Evolutionary conservation across 2,888 invertebrate species (phyloP).

Genomic region (Yponomeuta cagnagella): DNA sequence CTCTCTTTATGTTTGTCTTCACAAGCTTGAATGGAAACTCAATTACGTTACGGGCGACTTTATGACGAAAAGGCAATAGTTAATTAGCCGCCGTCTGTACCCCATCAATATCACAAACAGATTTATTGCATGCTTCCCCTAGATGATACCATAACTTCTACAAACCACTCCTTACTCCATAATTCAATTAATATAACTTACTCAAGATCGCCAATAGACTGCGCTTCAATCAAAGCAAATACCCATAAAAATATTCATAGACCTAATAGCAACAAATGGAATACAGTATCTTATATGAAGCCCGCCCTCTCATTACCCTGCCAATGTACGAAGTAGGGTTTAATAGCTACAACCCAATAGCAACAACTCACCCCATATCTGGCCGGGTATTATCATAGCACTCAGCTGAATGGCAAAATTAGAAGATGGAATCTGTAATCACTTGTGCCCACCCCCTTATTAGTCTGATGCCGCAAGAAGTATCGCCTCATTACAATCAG

Average conservation of each 20-base stretch:
- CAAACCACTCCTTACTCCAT: neutral
- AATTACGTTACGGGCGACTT: too few species aligned
- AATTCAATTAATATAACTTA: conserved; percentile 10
- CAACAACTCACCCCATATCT: conserved; percentile 14
- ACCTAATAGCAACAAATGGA: neutral
- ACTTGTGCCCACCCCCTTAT: conserved; percentile 25
- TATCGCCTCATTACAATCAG: conserved; percentile 11
- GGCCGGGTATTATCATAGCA: conserved; percentile 31
- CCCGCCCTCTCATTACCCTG: conserved; percentile 36
- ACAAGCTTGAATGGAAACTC: too few species aligned
- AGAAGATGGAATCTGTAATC: conserved; percentile 29
- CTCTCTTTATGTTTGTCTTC: too few species aligned
- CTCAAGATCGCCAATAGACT: neutral
- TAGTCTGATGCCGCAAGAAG: conserved; percentile 26
- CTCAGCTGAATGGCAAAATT: conserved; percentile 24
- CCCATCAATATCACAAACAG: neutral
- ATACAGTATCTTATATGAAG: conserved; percentile 8
- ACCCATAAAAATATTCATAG: conserved; percentile 10
- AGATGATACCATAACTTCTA: neutral
- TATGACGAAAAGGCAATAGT: neutral
- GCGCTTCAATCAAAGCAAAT: conserved; percentile 8
- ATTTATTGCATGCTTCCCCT: neutral
- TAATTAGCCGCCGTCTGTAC: neutral
- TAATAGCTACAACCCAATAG: conserved; percentile 16
- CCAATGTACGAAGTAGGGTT: conserved; percentile 24